Evolutionary conservation across 2,797 vertebrate genomes (phyloP).

Genomic region (Acridotheres tristis): DNA sequence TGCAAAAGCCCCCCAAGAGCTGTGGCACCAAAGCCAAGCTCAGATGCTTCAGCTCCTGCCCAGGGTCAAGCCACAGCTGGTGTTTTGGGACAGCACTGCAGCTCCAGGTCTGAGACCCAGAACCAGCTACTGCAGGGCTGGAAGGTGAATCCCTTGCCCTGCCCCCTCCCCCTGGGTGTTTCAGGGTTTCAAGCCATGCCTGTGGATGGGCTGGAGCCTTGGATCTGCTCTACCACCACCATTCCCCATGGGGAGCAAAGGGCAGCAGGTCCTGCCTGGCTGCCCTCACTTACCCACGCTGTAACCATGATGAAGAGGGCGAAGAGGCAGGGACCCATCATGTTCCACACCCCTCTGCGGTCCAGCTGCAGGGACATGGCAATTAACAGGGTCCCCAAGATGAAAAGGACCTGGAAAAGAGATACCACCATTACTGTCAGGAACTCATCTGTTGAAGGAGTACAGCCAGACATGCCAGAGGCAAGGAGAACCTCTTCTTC

Average conservation of each 20-base stretch:
- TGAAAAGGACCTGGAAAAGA: slow-evolving; percentile 82
- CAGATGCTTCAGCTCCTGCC: neutral
- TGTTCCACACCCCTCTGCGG: slow-evolving; percentile 93
- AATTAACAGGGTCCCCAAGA: slow-evolving; percentile 88
- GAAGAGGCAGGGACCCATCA: slow-evolving; percentile 90
- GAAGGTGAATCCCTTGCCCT: neutral
- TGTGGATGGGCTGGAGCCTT: neutral
- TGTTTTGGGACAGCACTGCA: neutral
- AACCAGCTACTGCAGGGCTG: neutral
- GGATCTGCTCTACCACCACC: neutral
- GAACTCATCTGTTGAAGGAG: neutral
- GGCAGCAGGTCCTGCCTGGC: neutral
- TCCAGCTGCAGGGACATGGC: slow-evolving; percentile 96
- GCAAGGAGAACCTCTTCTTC: neutral
- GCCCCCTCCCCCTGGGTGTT: neutral
- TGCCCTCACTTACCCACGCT: slow-evolving; percentile 76
- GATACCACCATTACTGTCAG: neutral
- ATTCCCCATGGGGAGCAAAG: neutral
- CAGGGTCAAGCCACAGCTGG: neutral
- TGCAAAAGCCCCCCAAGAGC: neutral
- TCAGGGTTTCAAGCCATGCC: neutral
- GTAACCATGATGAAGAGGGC: slow-evolving; percentile 76
- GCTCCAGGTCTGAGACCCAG: neutral
- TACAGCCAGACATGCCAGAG: neutral
- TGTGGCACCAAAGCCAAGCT: neutral